Conservation (phyloP, 2,888 invertebrate species). For the Thera britannica region DNA sequence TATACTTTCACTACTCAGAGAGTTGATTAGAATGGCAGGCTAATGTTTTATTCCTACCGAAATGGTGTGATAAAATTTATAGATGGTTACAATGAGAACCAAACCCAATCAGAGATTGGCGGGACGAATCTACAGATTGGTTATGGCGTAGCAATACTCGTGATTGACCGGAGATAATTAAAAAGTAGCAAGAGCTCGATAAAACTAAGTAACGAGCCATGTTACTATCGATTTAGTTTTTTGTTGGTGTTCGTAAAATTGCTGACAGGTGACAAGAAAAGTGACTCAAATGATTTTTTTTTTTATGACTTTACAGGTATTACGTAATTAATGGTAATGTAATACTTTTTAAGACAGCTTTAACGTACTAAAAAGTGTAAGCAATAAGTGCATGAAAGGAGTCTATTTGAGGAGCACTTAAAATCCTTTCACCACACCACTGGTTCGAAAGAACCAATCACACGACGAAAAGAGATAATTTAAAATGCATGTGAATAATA, state of each 20-base stretch:
- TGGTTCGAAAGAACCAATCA: no score
- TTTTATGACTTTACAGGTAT: no score
- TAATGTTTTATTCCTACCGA: slow-evolving; percentile 78
- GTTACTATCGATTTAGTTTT: slow-evolving; percentile 13
- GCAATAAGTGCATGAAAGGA: no score
- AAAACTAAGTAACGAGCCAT: slow-evolving; percentile 45
- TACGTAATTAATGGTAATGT: no score
- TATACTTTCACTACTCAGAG: slow-evolving; percentile 45
- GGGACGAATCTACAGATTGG: slow-evolving; percentile 69
- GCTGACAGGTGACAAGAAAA: background rate
- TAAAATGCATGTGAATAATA: no score
- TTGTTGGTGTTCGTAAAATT: background rate
- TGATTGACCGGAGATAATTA: slow-evolving; percentile 77
- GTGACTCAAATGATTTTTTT: no score
- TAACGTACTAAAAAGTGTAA: no score
- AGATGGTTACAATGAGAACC: slow-evolving; percentile 74
- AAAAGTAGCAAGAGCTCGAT: slow-evolving; percentile 70
- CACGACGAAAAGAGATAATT: no score
- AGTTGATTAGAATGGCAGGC: slow-evolving; percentile 71
- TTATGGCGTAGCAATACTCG: slow-evolving; percentile 59
- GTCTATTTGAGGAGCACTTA: no score
- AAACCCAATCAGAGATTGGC: slow-evolving; percentile 69
- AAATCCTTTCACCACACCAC: no score
- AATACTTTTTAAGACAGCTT: no score
- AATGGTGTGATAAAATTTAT: slow-evolving; percentile 81